phyloP scores from a whole-genome alignment of 1,140 invertebrate species.

The Drosophila oshimai region DNA sequence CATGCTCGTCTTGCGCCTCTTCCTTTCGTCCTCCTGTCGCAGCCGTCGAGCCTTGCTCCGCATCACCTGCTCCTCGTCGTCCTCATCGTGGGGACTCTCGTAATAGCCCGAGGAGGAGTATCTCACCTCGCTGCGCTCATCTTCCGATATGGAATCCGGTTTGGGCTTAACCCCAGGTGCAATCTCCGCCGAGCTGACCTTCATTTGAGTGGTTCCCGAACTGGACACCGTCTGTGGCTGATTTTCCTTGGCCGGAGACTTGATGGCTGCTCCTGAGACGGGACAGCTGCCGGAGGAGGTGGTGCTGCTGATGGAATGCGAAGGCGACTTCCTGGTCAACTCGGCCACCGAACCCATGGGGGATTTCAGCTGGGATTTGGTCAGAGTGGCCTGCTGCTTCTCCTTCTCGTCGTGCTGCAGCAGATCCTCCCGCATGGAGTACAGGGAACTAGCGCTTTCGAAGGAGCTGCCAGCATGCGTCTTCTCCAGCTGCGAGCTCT shows the following conservation, averaged over 20 bases:
- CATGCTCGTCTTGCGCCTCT: conserved; percentile 78
- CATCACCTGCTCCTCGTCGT: conserved; percentile 55
- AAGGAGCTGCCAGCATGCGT: conserved; percentile 90
- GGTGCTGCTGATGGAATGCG: conserved; percentile 85
- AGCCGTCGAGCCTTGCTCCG: conserved; percentile 57
- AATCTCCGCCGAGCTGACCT: conserved; percentile 27
- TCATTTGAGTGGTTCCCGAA: conserved; percentile 24
- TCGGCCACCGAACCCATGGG: conserved; percentile 57
- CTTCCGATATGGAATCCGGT: conserved; percentile 85
- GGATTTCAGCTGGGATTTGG: conserved; percentile 33
- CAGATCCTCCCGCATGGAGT: conserved; percentile 88
- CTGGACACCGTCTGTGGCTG: conserved; percentile 60
- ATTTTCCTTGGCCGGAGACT: conserved; percentile 54
- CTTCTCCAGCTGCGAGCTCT: conserved; percentile 84
- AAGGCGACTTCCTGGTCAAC: conserved; percentile 72
- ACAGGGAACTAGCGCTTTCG: conserved; percentile 91
- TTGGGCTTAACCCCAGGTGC: conserved; percentile 30
- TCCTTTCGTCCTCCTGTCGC: conserved; percentile 78
- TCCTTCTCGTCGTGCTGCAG: conserved; percentile 72
- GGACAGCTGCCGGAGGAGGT: conserved; percentile 87
- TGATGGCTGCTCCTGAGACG: conserved; percentile 83
- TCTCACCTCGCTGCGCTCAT: conserved; percentile 86
- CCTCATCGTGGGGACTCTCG: conserved; percentile 90
- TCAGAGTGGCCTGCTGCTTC: background rate
- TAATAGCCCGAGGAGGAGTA: conserved; percentile 91